Base-by-base conservation (phyloP, 1,140 invertebrate species). In the Dysdera silvatica region DNA sequence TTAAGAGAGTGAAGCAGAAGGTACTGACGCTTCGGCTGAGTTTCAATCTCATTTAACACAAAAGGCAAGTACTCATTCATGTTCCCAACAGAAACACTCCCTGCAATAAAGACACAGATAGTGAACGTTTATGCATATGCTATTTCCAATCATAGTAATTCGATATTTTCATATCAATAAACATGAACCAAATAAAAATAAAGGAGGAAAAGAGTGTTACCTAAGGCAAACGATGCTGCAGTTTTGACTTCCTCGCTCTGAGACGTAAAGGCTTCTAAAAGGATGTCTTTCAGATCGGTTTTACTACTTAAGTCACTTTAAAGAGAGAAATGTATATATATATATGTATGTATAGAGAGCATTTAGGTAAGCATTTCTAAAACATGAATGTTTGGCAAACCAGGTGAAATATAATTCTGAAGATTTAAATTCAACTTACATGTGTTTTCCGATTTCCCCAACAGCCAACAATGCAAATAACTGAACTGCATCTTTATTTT, bases 1-100 rank as follows among this genome's bases (percentile, higher is more conserved):
- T 98, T 97, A 2, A 99, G 78, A 1, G 95, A 97, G 80, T 98
- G 95, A 45, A 99, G 76, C 18, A 99, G 79, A 26, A 99, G 80
- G 78, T 99, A 99, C 75, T 99, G 95, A 66, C 92, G 80, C 72
- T 91, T 93, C 0, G 93, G 91, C 71, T 96, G 89, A 24, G 84
- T 82, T 72, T 96, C 88, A 66, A 98, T 98, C 80, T 98, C 92
- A 48, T 87, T 82, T 0, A 99, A 78, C 66, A 99, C 89, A 73
- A 96, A 95, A 4, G 95, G 95, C 63, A 99, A 79, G 79, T 94
- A 98, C 71, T 88, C 86, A 3, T 86, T 84, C 62, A 99, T 78
- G 79, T 98, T 98, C 33, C 96, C 95, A 69, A 97, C 88, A 35
- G 90, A 89, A 29, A 98, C 86, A 58, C 91, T 94, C 32, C 79